Evolutionary conservation across 2,113 vertebrate species (phyloP), one percentile per base, ranked within the genome.

Genomic region (Engraulis encrasicolus): DNA sequence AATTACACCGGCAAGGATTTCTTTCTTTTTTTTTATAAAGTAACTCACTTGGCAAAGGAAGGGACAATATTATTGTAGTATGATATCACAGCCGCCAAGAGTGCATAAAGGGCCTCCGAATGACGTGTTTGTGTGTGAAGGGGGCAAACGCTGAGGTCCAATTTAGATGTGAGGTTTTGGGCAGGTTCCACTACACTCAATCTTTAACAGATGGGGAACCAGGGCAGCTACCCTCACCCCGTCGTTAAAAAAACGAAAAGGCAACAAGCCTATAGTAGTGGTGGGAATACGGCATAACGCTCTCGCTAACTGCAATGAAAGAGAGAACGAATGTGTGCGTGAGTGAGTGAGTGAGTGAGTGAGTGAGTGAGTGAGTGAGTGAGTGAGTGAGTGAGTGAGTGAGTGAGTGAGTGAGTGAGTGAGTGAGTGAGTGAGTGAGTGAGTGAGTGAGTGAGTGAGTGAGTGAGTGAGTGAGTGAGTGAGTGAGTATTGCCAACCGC

Each of bases 111-210:
- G n/a, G 58, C 23, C 58, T 66, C 31, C 31, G 58, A 66, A 66
- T 66, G 58, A 66, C 58, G 23, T 15, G 58, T 66, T 66, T 66
- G n/a, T 66, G n/a, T 66, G 58, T 66, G 58, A 66, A 31, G 58
- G 31, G 58, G 5, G 23, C 58, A 31, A n/a, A 66, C 6, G 58
- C 7, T 14, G n/a, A 66, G 23, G 58, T 14, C 58, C 58, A 66
- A 66, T 66, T n/a, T 66, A 66, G 58, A 66, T 27, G 58, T 66
- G 58, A 66, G 58, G 58, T 66, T 66, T 66, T 66, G 58, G 58
- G 7, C 1, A 66, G 58, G 58, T 66, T 66, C 58, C 58, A 66
- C n/a, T n/a, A n/a, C 58, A 31, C 58, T 11, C n/a, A 66, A 66
- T 66, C 58, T 66, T 66, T 31, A 66, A 66, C 58, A 66, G 58